Evolutionary conservation across 2,113 vertebrate genomes (phyloP).

Genomic region (Machaerirhynchus nigripectus): DNA sequence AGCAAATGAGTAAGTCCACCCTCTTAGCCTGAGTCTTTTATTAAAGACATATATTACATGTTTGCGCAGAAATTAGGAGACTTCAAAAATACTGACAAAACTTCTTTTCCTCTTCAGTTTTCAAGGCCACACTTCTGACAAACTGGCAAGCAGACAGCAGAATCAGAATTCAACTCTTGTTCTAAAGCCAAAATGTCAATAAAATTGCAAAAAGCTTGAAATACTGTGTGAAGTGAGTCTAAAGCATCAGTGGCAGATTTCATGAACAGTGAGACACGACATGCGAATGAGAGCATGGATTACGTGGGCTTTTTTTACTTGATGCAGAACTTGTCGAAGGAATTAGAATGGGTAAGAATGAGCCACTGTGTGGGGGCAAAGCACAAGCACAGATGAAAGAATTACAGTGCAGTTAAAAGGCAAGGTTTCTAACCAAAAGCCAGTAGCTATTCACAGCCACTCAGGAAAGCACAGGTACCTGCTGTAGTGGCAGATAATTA

Average conservation of each 20-base stretch:
- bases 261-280: background rate
- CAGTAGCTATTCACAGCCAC: background rate
- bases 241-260: background rate
- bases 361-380: background rate
- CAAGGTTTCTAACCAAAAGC: background rate
- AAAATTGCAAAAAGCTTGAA: background rate
- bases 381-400: background rate
- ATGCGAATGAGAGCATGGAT: background rate
- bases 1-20: background rate
- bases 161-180: background rate
- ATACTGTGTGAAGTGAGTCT: background rate
- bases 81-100: background rate
- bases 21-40: background rate
- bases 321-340: background rate
- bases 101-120: background rate
- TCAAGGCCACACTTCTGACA: background rate
- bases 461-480: background rate
- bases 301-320: background rate
- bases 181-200: background rate
- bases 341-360: background rate
- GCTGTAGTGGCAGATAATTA: background rate
- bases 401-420: background rate
- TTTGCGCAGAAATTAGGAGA: background rate
- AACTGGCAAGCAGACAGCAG: background rate
- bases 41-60: background rate